Conservation (phyloP, 2,888 invertebrate genomes). For the Ptilodon capucinus region DNA sequence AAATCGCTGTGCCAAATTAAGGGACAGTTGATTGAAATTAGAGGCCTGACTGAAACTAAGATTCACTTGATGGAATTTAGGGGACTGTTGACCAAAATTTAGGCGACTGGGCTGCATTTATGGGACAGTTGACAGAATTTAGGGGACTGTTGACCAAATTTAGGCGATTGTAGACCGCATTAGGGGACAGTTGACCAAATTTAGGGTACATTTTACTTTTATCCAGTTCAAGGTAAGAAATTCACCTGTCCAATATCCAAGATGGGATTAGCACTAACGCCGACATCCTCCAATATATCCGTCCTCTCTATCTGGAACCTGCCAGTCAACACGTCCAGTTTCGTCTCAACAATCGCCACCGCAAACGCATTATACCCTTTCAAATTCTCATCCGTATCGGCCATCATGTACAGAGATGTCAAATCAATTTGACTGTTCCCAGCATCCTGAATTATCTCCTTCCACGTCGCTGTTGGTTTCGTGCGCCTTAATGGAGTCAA, state of each 20-base stretch:
- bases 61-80: too few relatives aligned
- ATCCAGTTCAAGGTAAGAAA: not conserved
- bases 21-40: too few relatives aligned
- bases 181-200: too few relatives aligned
- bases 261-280: constrained; percentile 85
- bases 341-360: constrained; percentile 84
- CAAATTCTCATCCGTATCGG: constrained; percentile 73
- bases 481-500: constrained; percentile 80
- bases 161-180: too few relatives aligned
- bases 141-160: too few relatives aligned
- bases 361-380: constrained; percentile 83
- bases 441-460: constrained; percentile 81
- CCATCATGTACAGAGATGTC: constrained; percentile 84
- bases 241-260: constrained; percentile 86
- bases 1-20: too few relatives aligned
- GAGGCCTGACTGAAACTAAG: too few relatives aligned
- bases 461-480: constrained; percentile 78
- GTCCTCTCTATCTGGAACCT: constrained; percentile 82
- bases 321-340: constrained; percentile 88
- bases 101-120: too few relatives aligned
- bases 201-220: too few relatives aligned
- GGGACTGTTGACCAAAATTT: too few relatives aligned
- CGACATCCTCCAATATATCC: constrained; percentile 87
- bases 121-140: too few relatives aligned
- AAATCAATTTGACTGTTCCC: constrained; percentile 80